A percentile compares a stretch with the other conserved stretches of the same genome.
Conservation (phyloP, 37 sponge, comb jelly and placozoan genomes). For the Spongilla lacustris region DNA sequence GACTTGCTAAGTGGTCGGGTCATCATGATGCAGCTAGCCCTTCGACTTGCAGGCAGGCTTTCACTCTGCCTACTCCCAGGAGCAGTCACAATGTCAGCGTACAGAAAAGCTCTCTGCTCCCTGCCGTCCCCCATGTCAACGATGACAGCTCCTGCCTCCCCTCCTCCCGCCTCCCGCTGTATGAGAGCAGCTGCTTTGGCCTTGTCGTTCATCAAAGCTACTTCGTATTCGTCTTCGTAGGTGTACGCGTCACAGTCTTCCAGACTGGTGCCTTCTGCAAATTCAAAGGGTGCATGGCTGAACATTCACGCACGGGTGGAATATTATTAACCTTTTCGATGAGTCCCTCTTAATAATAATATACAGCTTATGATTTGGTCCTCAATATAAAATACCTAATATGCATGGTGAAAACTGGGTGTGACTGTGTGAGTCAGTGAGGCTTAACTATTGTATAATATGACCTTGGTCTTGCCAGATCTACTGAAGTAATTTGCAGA, state of each 20-base stretch:
- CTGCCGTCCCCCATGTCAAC: background rate
- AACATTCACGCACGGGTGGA: background rate
- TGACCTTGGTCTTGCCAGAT: too few species aligned
- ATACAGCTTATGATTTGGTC: too few species aligned
- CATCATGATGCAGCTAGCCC: background rate
- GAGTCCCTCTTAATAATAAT: too few species aligned
- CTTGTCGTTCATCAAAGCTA: background rate
- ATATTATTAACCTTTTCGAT: too few species aligned
- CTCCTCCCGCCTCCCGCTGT: background rate
- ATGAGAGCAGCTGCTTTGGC: background rate
- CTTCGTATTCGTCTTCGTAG: background rate
- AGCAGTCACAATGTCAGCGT: background rate
- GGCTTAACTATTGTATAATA: too few species aligned
- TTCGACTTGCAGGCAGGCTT: background rate
- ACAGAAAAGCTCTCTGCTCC: background rate
- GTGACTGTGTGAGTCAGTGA: too few species aligned
- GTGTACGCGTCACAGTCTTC: background rate
- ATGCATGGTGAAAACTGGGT: too few species aligned
- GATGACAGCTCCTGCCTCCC: background rate
- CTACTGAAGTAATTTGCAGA: too few species aligned
- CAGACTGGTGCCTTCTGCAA: background rate
- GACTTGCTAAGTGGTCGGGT: background rate
- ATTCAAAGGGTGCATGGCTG: background rate
- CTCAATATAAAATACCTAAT: too few species aligned
- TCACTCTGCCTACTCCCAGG: background rate